phyloP scores from a whole-genome alignment of 2,888 invertebrate species.

The Andrena dorsata region DNA sequence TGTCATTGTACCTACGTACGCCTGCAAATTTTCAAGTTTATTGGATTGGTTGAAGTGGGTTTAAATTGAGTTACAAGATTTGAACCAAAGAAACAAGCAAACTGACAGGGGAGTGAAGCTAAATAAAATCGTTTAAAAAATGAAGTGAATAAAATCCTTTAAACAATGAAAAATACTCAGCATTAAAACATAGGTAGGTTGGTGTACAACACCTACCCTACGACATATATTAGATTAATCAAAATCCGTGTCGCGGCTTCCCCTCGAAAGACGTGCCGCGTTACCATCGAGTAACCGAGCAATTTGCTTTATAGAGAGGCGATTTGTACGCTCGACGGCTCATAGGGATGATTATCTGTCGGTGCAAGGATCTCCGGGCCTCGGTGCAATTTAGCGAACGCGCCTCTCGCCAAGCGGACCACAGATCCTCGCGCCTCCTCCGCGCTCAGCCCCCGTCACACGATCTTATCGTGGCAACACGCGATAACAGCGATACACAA shows the following conservation, averaged over 20 bases:
- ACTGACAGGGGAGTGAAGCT: too few relatives aligned
- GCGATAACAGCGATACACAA: constrained; percentile 58
- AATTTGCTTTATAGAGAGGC: constrained; percentile 19
- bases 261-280: not conserved
- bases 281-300: constrained; percentile 1
- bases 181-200: too few relatives aligned
- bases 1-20: too few relatives aligned
- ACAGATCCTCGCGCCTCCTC: constrained; percentile 20
- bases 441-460: constrained; percentile 27
- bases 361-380: constrained; percentile 7
- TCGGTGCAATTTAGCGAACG: constrained; percentile 34
- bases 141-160: too few relatives aligned
- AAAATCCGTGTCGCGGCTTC: not conserved
- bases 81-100: too few relatives aligned
- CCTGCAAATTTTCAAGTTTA: too few relatives aligned
- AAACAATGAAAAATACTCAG: too few relatives aligned
- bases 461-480: constrained; percentile 54
- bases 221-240: too few relatives aligned
- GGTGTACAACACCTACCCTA: too few relatives aligned
- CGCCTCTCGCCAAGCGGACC: not conserved
- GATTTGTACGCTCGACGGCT: constrained; percentile 11
- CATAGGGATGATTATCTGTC: constrained; percentile 27
- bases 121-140: too few relatives aligned
- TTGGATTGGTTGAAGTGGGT: too few relatives aligned
- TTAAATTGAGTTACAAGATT: too few relatives aligned